Percentiles rank a stretch among this genome's conserved stretches.
Evolutionary conservation across 2,888 invertebrate species (phyloP).

Genomic region (Phania funesta): DNA sequence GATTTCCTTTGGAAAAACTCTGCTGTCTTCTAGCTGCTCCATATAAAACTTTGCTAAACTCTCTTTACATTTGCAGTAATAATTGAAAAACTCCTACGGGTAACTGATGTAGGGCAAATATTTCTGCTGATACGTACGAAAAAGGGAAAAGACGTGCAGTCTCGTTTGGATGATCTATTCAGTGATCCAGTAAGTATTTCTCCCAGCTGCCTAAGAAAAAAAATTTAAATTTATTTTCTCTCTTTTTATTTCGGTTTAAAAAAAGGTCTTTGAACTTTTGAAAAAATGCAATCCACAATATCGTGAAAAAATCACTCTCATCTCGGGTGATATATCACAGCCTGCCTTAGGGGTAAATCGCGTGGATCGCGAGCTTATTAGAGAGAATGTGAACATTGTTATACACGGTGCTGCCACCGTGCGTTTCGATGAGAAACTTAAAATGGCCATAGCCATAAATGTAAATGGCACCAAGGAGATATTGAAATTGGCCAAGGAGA

Average conservation of each 20-base stretch:
- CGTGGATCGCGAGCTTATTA: slow-evolving; percentile 77
- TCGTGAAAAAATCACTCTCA: slow-evolving; percentile 79
- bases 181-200: slow-evolving; percentile 83
- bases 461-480: slow-evolving; percentile 86
- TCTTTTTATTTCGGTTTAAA: background rate
- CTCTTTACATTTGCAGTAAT: slow-evolving; percentile 79
- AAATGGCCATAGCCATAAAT: slow-evolving; percentile 87
- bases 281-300: slow-evolving; percentile 75
- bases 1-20: too few species aligned
- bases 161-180: slow-evolving; percentile 86
- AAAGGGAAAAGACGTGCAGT: slow-evolving; percentile 85
- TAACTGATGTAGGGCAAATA: slow-evolving; percentile 82
- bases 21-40: too few species aligned
- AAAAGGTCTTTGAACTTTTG: slow-evolving; percentile 75
- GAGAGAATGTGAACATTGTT: slow-evolving; percentile 82
- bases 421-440: slow-evolving; percentile 87
- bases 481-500: slow-evolving; percentile 84
- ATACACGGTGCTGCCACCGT: slow-evolving; percentile 98
- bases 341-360: slow-evolving; percentile 78
- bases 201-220: background rate
- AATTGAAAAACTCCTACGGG: slow-evolving; percentile 83
- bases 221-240: background rate
- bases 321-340: slow-evolving; percentile 80
- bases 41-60: too few species aligned
- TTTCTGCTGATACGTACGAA: slow-evolving; percentile 83